Evolutionary conservation across 2,888 invertebrate species (phyloP).

Genomic region (Synanthedon tipuliformis): DNA sequence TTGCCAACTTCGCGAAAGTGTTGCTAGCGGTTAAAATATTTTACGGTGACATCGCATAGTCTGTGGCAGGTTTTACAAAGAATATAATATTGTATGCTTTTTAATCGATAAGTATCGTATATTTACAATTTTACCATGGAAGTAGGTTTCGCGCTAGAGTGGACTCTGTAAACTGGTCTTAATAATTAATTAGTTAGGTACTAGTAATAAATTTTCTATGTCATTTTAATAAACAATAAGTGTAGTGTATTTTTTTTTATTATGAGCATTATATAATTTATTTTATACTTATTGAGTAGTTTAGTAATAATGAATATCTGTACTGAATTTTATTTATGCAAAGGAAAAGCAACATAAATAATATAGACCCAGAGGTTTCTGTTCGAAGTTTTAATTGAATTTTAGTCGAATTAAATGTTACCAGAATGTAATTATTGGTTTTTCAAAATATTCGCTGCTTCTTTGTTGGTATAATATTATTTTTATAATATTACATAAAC

Average conservation of each 20-base stretch:
- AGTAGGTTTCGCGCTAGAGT: constrained; percentile 8
- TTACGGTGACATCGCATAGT: not conserved
- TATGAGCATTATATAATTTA: constrained; percentile 61
- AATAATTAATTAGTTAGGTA: constrained; percentile 42
- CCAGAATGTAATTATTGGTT: constrained; percentile 28
- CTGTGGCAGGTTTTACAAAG: not conserved
- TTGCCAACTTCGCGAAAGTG: too few species aligned
- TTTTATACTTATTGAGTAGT: constrained; percentile 56
- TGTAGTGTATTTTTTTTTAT: constrained; percentile 51
- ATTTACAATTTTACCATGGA: not conserved
- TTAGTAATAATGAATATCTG: constrained; percentile 45
- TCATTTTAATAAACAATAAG: constrained; percentile 59
- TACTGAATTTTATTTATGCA: constrained; percentile 55
- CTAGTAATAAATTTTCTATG: constrained; percentile 66
- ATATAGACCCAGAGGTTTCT: too few species aligned
- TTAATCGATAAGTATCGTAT: not conserved
- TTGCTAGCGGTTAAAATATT: not conserved
- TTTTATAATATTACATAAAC: constrained; percentile 20
- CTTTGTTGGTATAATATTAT: constrained; percentile 22
- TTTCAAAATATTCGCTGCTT: constrained; percentile 20
- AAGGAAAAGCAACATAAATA: too few species aligned
- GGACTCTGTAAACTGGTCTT: constrained; percentile 37
- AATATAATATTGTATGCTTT: not conserved
- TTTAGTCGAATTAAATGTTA: constrained; percentile 15
- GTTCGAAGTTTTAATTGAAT: too few species aligned